Evolutionary conservation across 2,797 vertebrate genomes (phyloP).

Genomic region (Anguilla obscura): DNA sequence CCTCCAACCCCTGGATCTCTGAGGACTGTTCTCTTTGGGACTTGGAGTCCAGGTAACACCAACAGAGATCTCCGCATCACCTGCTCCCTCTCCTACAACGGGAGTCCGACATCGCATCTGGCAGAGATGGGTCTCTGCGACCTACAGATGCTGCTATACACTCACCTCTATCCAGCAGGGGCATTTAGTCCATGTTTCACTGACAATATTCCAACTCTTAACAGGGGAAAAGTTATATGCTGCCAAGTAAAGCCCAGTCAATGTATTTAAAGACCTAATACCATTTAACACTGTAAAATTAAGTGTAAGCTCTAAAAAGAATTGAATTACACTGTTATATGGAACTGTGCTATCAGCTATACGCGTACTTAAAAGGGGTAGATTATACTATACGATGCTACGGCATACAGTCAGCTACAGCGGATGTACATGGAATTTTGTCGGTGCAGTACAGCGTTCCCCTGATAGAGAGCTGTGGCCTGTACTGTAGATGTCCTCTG

Average conservation of each 20-base stretch:
- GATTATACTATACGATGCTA: not conserved
- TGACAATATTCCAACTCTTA: not conserved
- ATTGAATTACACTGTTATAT: not conserved
- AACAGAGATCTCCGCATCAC: not conserved
- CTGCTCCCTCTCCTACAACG: not conserved
- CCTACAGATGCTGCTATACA: not conserved
- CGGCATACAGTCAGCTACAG: not conserved
- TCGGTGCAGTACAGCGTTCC: not conserved
- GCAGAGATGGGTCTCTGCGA: not conserved
- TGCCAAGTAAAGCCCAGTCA: not conserved
- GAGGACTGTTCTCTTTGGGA: constrained; percentile 89
- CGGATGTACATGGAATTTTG: not conserved
- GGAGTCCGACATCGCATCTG: not conserved
- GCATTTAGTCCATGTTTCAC: not conserved
- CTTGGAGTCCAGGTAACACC: constrained; percentile 83
- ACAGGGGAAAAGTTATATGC: not conserved
- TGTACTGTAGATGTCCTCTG: not conserved
- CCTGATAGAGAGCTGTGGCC: not conserved
- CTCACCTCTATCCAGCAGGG: not conserved
- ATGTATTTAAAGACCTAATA: not conserved
- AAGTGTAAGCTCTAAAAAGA: not conserved
- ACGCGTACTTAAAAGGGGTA: not conserved
- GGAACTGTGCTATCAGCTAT: not conserved
- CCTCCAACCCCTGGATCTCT: constrained; percentile 91
- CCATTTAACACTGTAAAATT: not conserved